A percentile compares a stretch with the other conserved stretches of the same genome.
phyloP scores from a whole-genome alignment of 2,797 vertebrate genomes.

The Salarias fasciatus region DNA sequence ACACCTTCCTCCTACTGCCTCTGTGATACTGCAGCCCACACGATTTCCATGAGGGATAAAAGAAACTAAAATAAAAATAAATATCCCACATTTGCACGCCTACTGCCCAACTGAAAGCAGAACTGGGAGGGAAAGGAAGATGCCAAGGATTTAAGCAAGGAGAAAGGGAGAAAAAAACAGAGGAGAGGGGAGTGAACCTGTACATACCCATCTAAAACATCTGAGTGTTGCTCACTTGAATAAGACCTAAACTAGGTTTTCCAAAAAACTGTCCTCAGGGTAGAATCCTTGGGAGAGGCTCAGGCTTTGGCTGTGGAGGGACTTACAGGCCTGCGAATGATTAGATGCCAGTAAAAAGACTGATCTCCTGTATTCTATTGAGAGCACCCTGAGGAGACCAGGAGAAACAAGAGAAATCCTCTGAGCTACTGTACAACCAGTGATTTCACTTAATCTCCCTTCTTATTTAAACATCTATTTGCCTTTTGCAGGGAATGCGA shows the following conservation, averaged over 20 bases:
- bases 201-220: slow-evolving; percentile 39
- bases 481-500: background rate
- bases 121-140: slow-evolving; percentile 46
- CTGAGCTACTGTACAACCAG: slow-evolving; percentile 6
- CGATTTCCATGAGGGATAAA: slow-evolving; percentile 33
- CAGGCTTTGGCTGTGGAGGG: slow-evolving; percentile 28
- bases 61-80: slow-evolving; percentile 32
- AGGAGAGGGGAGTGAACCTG: slow-evolving; percentile 30
- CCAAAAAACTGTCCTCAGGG: slow-evolving; percentile 30
- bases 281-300: slow-evolving; percentile 34
- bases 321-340: slow-evolving; percentile 14
- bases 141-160: slow-evolving; percentile 21
- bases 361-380: slow-evolving; percentile 36
- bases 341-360: slow-evolving; percentile 36
- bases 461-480: slow-evolving; percentile 1
- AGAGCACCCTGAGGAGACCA: slow-evolving; percentile 25
- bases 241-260: slow-evolving; percentile 49
- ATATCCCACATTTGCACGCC: slow-evolving; percentile 53
- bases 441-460: slow-evolving; percentile 2
- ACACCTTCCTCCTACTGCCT: slow-evolving; percentile 61
- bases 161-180: slow-evolving; percentile 3
- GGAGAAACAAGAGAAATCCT: slow-evolving; percentile 23
- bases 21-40: slow-evolving; percentile 55
- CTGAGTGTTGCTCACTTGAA: slow-evolving; percentile 52
- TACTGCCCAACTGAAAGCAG: slow-evolving; percentile 55